A percentile compares a stretch with the other conserved stretches of the same genome.
phyloP scores from a whole-genome alignment of 2,113 vertebrate genomes.

The Aptenodytes patagonicus region DNA sequence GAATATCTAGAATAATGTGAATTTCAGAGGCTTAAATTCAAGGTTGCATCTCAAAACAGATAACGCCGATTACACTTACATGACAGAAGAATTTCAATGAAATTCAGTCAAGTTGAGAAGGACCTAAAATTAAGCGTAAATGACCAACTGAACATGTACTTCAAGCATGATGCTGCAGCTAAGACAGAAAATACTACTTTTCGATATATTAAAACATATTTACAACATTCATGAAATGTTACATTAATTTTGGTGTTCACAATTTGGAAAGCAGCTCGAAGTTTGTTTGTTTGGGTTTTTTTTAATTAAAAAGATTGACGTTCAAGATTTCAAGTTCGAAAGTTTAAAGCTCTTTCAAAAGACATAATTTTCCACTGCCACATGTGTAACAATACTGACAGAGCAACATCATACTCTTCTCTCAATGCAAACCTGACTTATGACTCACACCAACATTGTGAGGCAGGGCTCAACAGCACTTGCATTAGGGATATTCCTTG shows the following conservation, averaged over 20 bases:
- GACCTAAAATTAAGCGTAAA: neutral
- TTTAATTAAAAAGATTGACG: neutral
- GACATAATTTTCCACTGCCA: neutral
- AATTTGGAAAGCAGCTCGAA: neutral
- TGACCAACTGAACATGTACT: neutral
- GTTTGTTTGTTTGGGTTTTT: neutral
- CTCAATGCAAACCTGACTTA: neutral
- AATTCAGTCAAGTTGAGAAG: neutral
- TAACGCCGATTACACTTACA: neutral
- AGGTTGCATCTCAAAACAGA: neutral
- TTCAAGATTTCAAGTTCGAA: neutral
- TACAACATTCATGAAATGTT: neutral
- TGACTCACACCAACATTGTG: accelerated
- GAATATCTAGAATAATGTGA: neutral
- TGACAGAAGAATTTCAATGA: neutral
- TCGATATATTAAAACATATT: neutral
- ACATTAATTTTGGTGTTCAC: neutral
- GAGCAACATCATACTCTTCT: neutral
- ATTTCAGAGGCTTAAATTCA: neutral
- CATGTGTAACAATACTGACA: neutral
- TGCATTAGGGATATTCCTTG: neutral
- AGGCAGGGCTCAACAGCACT: neutral
- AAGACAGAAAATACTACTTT: neutral
- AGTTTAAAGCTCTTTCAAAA: neutral
- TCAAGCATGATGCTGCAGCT: neutral